Evolutionary conservation across 2,113 vertebrate genomes (phyloP).

Genomic region (Chascanopsetta lugubris): DNA sequence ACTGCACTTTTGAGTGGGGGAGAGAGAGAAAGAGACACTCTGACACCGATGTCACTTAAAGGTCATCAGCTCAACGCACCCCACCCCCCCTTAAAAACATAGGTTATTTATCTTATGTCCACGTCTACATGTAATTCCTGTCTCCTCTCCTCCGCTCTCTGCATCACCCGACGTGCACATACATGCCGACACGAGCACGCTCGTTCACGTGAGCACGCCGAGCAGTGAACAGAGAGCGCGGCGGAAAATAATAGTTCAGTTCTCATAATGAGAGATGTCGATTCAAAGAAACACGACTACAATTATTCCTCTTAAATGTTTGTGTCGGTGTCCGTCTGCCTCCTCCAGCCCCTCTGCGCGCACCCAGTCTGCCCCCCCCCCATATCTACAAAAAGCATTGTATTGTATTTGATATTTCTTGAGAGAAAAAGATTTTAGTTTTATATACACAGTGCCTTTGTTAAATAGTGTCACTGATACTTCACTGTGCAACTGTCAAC

Average conservation of each 20-base stretch:
- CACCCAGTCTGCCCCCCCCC: not conserved
- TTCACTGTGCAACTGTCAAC: slow-evolving; percentile 7
- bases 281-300: no score
- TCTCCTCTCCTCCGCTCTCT: no score
- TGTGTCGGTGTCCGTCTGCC: no score
- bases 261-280: no score
- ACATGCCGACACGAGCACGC: no score
- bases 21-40: no score
- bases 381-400: not conserved
- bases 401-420: not conserved
- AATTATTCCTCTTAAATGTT: no score
- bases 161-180: no score
- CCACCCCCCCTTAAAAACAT: no score
- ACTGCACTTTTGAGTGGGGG: not conserved
- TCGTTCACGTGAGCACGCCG: no score
- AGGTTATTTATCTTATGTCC: slow-evolving; percentile 7
- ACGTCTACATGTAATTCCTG: not conserved
- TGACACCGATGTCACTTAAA: not conserved
- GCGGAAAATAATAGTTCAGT: no score
- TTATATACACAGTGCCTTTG: slow-evolving; percentile 60
- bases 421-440: slow-evolving; percentile 12
- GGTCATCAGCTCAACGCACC: slow-evolving; percentile 2
- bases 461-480: slow-evolving; percentile 13
- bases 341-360: not conserved
- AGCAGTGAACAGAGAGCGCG: no score